Conservation (phyloP, 1,140 invertebrate species). For the Lasioglossum albipes region DNA sequence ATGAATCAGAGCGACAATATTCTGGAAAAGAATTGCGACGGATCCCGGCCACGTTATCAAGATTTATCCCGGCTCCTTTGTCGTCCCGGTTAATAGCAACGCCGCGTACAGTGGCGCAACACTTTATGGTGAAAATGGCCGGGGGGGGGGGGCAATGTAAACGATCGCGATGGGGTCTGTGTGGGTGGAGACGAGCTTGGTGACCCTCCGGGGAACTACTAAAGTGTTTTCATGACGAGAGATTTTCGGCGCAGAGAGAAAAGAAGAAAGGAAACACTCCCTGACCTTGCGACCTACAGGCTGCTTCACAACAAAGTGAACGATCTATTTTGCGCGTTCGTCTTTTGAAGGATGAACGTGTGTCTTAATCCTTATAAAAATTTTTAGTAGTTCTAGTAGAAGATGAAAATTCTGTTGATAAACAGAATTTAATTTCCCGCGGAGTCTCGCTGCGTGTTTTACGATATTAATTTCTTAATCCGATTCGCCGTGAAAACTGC, state of each 20-base stretch:
- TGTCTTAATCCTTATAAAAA: no score
- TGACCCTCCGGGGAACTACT: conserved; percentile 53
- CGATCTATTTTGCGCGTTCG: no score
- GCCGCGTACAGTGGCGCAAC: conserved; percentile 22
- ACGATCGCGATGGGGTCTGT: not conserved
- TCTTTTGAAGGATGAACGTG: no score
- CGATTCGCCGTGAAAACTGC: no score
- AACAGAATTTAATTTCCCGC: no score
- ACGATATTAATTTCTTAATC: no score
- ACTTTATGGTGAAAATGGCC: conserved; percentile 47
- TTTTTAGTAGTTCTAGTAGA: no score
- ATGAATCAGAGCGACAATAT: conserved; percentile 25
- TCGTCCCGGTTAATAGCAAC: conserved; percentile 36
- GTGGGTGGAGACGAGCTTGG: conserved; percentile 6
- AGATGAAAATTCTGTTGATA: no score
- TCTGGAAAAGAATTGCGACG: conserved; percentile 19
- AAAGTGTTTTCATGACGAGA: conserved; percentile 64
- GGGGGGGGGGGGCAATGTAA: conserved; percentile 9
- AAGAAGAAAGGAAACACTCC: conserved; percentile 17
- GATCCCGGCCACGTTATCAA: conserved; percentile 26
- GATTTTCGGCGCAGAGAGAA: conserved; percentile 49
- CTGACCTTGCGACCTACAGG: conserved; percentile 32
- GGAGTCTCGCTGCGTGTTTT: no score
- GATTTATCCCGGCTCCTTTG: conserved; percentile 35
- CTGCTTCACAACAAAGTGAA: not conserved